Percentiles rank a stretch among this genome's conserved stretches.
These are phyloP conservation scores for Gracilinanus agilis DNA, from an alignment of 2,113 vertebrate species.

Conservation along the genomic window DNA sequence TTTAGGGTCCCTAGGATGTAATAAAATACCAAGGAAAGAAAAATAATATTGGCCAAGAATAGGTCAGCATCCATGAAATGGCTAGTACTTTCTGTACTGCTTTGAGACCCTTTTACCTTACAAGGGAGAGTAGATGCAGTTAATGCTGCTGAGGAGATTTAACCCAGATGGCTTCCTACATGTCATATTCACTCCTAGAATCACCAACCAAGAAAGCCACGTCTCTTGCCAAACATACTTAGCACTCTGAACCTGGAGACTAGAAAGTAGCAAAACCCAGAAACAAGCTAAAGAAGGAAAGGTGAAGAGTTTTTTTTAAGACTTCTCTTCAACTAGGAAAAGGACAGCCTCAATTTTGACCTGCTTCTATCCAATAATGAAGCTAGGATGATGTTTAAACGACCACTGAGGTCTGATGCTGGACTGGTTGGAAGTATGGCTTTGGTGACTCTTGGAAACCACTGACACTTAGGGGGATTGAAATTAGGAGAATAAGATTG, in stretches of 20 bases:
- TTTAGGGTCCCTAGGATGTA: not conserved
- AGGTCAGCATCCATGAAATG: not conserved
- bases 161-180: constrained; percentile 71
- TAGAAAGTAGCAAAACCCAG: constrained; percentile 68
- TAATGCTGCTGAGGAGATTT: constrained; percentile 63
- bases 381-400: not conserved
- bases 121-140: constrained; percentile 57
- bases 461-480: constrained; percentile 33
- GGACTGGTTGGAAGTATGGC: constrained; percentile 26
- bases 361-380: constrained; percentile 27
- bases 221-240: constrained; percentile 73
- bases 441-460: constrained; percentile 18
- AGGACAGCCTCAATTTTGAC: constrained; percentile 10
- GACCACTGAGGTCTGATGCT: constrained; percentile 13
- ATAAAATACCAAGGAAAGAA: not conserved
- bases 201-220: constrained; percentile 67
- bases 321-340: constrained; percentile 33
- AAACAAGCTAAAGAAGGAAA: constrained; percentile 27
- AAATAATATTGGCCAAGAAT: not conserved
- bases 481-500: constrained; percentile 31
- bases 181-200: constrained; percentile 71
- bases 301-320: not conserved
- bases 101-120: constrained; percentile 1
- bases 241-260: constrained; percentile 64
- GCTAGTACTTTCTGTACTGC: not conserved